Evolutionary conservation across 2,888 invertebrate genomes (phyloP).

Genomic region (Drosophila peninsularis): DNA sequence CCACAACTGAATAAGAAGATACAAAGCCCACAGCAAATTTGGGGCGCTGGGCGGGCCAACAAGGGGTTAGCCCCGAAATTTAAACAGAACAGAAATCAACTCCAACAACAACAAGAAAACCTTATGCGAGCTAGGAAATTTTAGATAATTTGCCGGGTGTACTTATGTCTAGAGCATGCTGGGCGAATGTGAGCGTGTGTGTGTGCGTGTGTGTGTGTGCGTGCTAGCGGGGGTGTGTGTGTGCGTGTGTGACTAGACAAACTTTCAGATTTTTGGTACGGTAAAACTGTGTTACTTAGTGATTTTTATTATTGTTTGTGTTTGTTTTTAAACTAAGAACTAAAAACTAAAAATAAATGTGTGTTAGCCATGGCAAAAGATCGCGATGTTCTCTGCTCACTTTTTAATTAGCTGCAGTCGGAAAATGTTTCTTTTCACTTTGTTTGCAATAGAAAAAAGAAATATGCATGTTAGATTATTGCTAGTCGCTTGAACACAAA

Average conservation of each 20-base stretch:
- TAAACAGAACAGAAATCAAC: not conserved
- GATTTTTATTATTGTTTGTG: constrained; percentile 20
- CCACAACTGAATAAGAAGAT: constrained; percentile 56
- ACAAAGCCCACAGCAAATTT: constrained; percentile 19
- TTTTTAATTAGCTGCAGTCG: constrained; percentile 46
- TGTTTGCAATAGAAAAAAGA: constrained; percentile 10
- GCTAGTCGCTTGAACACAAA: constrained; percentile 35
- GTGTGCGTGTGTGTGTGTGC: not conserved
- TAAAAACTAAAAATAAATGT: constrained; percentile 31
- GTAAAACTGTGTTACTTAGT: constrained; percentile 60
- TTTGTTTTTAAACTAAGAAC: constrained; percentile 20
- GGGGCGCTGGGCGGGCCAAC: not conserved
- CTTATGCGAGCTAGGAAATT: constrained; percentile 73
- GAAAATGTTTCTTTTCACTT: constrained; percentile 6
- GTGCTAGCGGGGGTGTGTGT: constrained; percentile 21
- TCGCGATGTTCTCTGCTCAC: constrained; percentile 5
- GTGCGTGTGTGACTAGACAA: constrained; percentile 49
- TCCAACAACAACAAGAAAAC: constrained; percentile 10
- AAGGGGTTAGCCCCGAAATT: constrained; percentile 4
- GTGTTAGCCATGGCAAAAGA: constrained; percentile 39
- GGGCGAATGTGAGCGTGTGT: constrained; percentile 11
- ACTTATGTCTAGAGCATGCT: constrained; percentile 72
- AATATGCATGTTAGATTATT: constrained; percentile 13
- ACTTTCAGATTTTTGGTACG: constrained; percentile 29
- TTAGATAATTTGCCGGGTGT: constrained; percentile 79